These are phyloP conservation scores for Centroberyx gerrardi DNA, from an alignment of 2,797 vertebrate genomes.

Conservation along the genomic window DNA sequence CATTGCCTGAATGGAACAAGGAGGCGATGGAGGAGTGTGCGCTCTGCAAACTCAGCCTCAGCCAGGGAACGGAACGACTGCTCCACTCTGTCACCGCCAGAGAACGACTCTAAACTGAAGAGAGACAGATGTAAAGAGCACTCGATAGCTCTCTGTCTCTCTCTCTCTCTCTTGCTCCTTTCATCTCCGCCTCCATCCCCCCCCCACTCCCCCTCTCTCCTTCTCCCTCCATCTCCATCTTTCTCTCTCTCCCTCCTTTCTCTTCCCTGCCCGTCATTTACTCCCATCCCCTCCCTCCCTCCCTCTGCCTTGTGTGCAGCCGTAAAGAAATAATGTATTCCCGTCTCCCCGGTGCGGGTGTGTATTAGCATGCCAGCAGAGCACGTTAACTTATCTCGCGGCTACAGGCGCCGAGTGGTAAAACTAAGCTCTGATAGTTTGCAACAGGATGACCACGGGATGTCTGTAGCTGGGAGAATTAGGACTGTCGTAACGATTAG, in stretches of 20 bases:
- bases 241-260: conserved; percentile 15
- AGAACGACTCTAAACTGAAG: conserved; percentile 52
- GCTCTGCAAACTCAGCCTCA: conserved; percentile 39
- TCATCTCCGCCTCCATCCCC: conserved; percentile 17
- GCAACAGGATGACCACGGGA: conserved; percentile 78
- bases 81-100: conserved; percentile 25
- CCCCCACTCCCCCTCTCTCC: conserved; percentile 25
- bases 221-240: neutral
- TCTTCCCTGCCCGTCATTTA: conserved; percentile 45
- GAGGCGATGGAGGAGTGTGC: conserved; percentile 8
- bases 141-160: conserved; percentile 27
- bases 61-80: conserved; percentile 47
- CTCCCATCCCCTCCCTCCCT: conserved; percentile 49
- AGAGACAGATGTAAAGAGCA: conserved; percentile 43
- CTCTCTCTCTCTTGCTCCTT: conserved; percentile 40
- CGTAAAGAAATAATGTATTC: conserved; percentile 83
- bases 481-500: conserved; percentile 78
- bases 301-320: conserved; percentile 70
- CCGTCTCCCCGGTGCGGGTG: conserved; percentile 60
- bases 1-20: conserved; percentile 23
- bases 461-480: conserved; percentile 78
- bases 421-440: conserved; percentile 83
- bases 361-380: conserved; percentile 78
- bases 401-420: conserved; percentile 78
- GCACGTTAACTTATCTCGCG: conserved; percentile 83